Conservation (phyloP, 2,888 invertebrate genomes). For the Agrochola lota region DNA sequence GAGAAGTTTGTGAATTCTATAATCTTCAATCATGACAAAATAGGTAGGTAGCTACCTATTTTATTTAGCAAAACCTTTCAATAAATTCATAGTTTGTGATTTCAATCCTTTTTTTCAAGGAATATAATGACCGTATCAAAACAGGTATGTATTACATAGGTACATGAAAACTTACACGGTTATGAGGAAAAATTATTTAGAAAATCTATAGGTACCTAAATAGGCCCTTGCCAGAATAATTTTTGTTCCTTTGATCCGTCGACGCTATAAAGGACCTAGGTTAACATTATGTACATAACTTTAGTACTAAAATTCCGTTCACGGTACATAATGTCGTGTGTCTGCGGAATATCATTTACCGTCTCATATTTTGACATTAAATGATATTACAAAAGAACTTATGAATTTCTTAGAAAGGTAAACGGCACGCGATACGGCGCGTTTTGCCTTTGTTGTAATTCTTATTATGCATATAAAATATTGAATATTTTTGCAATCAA, state of each 20-base stretch:
- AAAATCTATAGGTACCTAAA: conserved; percentile 2
- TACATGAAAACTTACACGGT: not conserved
- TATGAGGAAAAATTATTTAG: not conserved
- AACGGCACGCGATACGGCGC: conserved; percentile 48
- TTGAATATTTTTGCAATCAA: conserved; percentile 2
- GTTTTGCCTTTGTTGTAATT: conserved; percentile 29
- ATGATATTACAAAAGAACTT: conserved; percentile 57
- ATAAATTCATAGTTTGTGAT: not conserved
- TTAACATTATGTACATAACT: conserved; percentile 37
- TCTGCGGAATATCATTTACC: conserved; percentile 51
- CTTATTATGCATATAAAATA: conserved; percentile 10
- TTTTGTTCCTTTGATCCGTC: conserved; percentile 26
- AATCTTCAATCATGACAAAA: not conserved
- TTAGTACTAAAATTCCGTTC: conserved; percentile 30
- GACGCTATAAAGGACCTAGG: conserved; percentile 6
- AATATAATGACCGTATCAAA: too few species aligned
- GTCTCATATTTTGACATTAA: conserved; percentile 59
- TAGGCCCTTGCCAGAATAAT: not conserved
- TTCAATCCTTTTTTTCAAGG: not conserved
- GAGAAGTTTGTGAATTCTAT: not conserved
- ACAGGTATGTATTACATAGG: not conserved
- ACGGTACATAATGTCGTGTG: conserved; percentile 45
- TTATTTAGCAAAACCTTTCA: not conserved
- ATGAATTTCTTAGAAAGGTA: conserved; percentile 46
- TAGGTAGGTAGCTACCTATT: not conserved